Percentiles rank a stretch among this genome's conserved stretches.
phyloP scores from a whole-genome alignment of 1,140 invertebrate genomes.

The Drosophila ogumai region DNA sequence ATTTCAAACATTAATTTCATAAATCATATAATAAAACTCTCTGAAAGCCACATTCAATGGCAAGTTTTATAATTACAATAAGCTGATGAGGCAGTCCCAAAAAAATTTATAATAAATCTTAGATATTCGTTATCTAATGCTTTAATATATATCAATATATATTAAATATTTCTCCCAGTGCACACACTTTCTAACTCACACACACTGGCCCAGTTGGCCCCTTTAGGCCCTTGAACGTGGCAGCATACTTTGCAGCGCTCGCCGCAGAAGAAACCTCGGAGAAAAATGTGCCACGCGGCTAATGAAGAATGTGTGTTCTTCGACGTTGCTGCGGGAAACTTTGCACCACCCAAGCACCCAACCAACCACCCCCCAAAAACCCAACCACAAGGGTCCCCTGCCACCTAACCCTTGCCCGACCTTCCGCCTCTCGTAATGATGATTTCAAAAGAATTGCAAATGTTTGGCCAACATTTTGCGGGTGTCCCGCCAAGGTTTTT shows the following conservation, averaged over 20 bases:
- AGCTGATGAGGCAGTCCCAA: too few relatives aligned
- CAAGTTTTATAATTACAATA: too few relatives aligned
- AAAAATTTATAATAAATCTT: too few relatives aligned
- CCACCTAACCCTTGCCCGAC: slow-evolving; percentile 10
- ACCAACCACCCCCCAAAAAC: background rate
- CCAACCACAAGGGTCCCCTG: slow-evolving; percentile 2
- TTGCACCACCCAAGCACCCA: slow-evolving; percentile 11
- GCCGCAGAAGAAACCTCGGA: slow-evolving; percentile 39
- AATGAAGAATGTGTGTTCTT: slow-evolving; percentile 66
- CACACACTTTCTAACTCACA: slow-evolving; percentile 12
- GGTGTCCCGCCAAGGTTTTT: slow-evolving; percentile 22
- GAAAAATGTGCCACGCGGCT: slow-evolving; percentile 63
- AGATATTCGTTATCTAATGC: too few relatives aligned
- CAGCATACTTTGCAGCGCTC: slow-evolving; percentile 47
- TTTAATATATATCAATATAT: too few relatives aligned
- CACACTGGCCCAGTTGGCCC: slow-evolving; percentile 21
- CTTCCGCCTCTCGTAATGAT: slow-evolving; percentile 44
- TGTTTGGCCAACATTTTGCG: slow-evolving; percentile 54
- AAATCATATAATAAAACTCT: background rate
- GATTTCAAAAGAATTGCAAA: slow-evolving; percentile 64
- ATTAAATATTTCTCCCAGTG: background rate
- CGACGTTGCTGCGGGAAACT: slow-evolving; percentile 43
- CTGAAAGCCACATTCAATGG: background rate
- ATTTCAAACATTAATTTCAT: background rate
- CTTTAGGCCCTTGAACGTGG: slow-evolving; percentile 32